Evolutionary conservation across 2,113 vertebrate species (phyloP), one percentile per base, ranked within the genome.

Genomic region (Callopanchax toddi): DNA sequence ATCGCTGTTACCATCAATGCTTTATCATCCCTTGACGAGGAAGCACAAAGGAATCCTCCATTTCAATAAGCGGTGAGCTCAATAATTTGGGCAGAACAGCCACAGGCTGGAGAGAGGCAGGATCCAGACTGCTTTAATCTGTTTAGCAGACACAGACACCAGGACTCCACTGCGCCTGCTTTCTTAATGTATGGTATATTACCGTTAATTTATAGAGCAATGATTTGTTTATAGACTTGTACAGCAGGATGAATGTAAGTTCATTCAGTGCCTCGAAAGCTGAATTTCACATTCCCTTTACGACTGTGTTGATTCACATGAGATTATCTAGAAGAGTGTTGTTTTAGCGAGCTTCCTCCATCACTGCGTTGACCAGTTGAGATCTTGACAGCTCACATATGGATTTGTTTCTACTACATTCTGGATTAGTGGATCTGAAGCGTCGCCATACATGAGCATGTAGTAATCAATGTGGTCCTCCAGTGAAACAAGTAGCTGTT

Each of bases 121-220:
- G 71, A 74, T 76, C 75, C 81, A 85, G 75, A 86, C 76, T 65
- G 66, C 62, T 81, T 75, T 81, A 83, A 87, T 82, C 65, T 88
- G 79, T 86, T 90, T 73, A 63, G 69, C 85, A 87, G 84, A 87
- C 59, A 18, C 60, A 48, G 54, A 52, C 76, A 32, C 5, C 5
- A 69, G 59, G 43, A 18, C 71, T 56, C 34, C 21, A 23, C 55
- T 43, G 20, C 49, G 49, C 65, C 67, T 74, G 56, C 60, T 66
- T 17, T 43, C 45, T 16, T 53, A 59, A 51, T 73, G 44, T 25
- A 36, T 64, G 17, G 16, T 52, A 42, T 22, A 44, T 34, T 2
- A 9, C 36, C 36, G 37, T 50, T 39, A 75, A 22, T 48, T 72
- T 69, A 55, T 46, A 20, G 51, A 40, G 73, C 39, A 23, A 50